These are phyloP conservation scores for Melikaiella ostensackeni DNA, from an alignment of 2,888 invertebrate species.

Conservation along the genomic window DNA sequence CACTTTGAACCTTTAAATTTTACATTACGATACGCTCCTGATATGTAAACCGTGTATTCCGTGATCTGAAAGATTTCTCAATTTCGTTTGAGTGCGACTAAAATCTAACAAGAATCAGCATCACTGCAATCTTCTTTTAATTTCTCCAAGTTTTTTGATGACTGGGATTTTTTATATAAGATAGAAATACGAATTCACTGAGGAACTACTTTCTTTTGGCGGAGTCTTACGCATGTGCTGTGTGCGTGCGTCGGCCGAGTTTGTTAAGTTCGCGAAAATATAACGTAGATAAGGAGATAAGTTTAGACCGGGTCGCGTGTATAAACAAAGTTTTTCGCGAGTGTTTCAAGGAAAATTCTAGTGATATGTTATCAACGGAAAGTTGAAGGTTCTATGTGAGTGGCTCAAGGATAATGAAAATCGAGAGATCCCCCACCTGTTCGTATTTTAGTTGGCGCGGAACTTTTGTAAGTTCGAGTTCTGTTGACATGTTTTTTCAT, in stretches of 20 bases:
- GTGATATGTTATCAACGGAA: background rate
- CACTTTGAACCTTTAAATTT: too few relatives aligned
- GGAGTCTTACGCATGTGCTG: background rate
- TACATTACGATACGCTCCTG: too few relatives aligned
- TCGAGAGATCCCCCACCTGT: slow-evolving; percentile 1
- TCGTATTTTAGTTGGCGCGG: background rate
- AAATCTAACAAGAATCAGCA: background rate
- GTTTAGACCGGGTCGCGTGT: background rate
- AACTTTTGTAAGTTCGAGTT: slow-evolving; percentile 27
- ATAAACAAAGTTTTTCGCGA: background rate
- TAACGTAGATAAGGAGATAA: background rate
- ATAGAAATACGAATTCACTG: background rate
- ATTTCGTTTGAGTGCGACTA: background rate
- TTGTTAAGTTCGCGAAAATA: background rate
- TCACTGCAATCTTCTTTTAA: background rate
- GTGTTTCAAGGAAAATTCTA: background rate
- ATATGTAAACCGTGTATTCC: too few relatives aligned
- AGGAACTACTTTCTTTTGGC: background rate
- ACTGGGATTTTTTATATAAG: background rate
- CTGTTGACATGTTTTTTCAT: background rate
- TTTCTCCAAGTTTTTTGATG: background rate
- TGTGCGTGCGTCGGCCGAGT: background rate
- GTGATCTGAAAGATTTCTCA: background rate
- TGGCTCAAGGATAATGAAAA: background rate
- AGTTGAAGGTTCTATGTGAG: background rate